Evolutionary conservation across 2,113 vertebrate genomes (phyloP).

Genomic region (Puntigrus tetrazona): DNA sequence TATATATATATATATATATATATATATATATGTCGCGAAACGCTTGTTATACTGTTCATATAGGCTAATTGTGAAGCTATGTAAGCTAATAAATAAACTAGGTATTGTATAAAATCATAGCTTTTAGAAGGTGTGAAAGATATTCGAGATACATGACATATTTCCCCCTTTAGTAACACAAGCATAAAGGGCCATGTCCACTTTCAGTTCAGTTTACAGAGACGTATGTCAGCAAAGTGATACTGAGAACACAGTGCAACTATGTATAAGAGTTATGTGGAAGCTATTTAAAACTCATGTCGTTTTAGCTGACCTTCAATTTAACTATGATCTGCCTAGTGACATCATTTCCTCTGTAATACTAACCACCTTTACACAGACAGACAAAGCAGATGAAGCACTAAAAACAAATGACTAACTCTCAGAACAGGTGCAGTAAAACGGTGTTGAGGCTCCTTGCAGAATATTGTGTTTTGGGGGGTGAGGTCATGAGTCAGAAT

Average conservation of each 20-base stretch:
- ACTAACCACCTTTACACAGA: neutral
- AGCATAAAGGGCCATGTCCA: neutral
- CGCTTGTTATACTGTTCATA: neutral
- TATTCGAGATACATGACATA: neutral
- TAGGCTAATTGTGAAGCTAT: neutral
- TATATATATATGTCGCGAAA: too few species aligned
- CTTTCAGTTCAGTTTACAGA: neutral
- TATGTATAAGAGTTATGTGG: neutral
- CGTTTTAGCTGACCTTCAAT: neutral
- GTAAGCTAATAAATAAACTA: neutral
- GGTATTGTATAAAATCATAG: neutral
- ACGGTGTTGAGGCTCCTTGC: neutral
- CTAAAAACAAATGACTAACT: neutral
- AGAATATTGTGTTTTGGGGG: constrained; percentile 9
- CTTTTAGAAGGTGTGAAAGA: neutral
- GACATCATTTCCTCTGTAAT: constrained; percentile 35
- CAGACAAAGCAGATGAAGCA: neutral
- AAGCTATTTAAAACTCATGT: constrained; percentile 26
- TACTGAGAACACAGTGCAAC: neutral
- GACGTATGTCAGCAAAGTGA: neutral
- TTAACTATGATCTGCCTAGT: constrained; percentile 11
- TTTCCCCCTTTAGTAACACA: neutral
- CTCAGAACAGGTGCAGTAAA: neutral
- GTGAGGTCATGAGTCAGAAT: neutral
- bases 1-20: too few species aligned